Base-by-base conservation (phyloP, 2,888 invertebrate species). In the Synanthedon tipuliformis region DNA sequence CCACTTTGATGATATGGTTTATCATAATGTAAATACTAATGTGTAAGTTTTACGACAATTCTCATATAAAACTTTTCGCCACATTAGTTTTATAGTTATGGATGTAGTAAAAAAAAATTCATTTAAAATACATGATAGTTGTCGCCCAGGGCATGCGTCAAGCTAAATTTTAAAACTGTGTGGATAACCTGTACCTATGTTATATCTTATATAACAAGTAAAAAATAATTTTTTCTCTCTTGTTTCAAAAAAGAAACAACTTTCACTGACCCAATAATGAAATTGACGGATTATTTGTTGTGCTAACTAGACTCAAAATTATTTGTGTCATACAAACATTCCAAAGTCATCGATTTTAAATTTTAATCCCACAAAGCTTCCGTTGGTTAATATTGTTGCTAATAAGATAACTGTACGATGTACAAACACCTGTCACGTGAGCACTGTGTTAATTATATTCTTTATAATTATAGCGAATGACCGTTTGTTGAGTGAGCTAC, bases 381-480 rank as follows among this genome's bases (percentile, higher is more conserved):
- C 48, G 54, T 54, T 51, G 34, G 54, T 50, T 53, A 45, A 51
- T 41, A 52, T 56, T 54, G 55, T 56, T 56, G 54, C 55, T 56
- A 54, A 54, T 54, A 50, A 56, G 51, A 13, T 54, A 56, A 54
- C 55, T 50, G 55, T n/a, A 54, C 8, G 41, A 16, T 52, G 51
- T 52, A 41, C 51, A 56, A 34, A 34, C 34, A 59, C 59, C 59
- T 59, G 59, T 56, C 57, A 52, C 49, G 23, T 49, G 12, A 27
- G 48, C 52, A 34, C 27, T 41, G 54, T 53, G 56, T 56, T 59
- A 59, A 58, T 57, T 49, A 49, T 49, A 49, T 49, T 45, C 45
- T 45, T 45, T 45, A 12, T 45, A 45, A 45, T 45, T 45, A 45
- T 15, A 45, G 15, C 10, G 45, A 45, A 13, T 15, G 45, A 15